phyloP scores from a whole-genome alignment of 1,140 invertebrate genomes.

The Drosophila nigrodunni region DNA sequence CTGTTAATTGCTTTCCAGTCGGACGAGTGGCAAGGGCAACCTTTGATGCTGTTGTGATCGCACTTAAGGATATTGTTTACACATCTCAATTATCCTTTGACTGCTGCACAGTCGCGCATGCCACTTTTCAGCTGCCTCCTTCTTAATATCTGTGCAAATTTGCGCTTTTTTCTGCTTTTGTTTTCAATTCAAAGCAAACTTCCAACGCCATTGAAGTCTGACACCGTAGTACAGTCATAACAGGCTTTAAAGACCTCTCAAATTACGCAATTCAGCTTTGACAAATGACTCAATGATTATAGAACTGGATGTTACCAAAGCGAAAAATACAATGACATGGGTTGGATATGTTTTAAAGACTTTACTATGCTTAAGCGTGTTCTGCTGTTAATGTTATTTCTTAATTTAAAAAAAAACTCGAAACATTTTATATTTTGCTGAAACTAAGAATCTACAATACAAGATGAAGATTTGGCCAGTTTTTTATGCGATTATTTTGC shows the following conservation, averaged over 20 bases:
- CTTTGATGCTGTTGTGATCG: conserved; percentile 70
- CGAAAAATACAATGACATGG: no score
- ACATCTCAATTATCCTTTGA: conserved; percentile 81
- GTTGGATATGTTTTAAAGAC: no score
- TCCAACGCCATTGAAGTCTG: conserved; percentile 41
- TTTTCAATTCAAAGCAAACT: conserved; percentile 68
- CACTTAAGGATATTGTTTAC: conserved; percentile 81
- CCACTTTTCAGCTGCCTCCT: not conserved
- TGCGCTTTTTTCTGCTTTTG: conserved; percentile 37
- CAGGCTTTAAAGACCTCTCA: not conserved
- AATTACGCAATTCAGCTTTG: conserved; percentile 13
- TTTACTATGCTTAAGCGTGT: no score
- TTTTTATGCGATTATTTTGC: conserved; percentile 28
- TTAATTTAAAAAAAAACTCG: no score
- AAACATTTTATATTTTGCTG: not conserved
- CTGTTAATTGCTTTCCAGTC: conserved; percentile 77
- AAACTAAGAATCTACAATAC: not conserved
- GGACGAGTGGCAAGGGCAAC: conserved; percentile 52
- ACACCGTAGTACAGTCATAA: conserved; percentile 12
- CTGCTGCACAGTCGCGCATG: conserved; percentile 51
- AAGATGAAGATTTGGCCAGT: not conserved
- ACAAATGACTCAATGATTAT: conserved; percentile 2
- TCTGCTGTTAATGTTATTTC: no score
- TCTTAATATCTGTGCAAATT: conserved; percentile 29
- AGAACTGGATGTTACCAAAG: not conserved